Conservation (phyloP, 2,113 vertebrate species). For the Barbus barbus region DNA sequence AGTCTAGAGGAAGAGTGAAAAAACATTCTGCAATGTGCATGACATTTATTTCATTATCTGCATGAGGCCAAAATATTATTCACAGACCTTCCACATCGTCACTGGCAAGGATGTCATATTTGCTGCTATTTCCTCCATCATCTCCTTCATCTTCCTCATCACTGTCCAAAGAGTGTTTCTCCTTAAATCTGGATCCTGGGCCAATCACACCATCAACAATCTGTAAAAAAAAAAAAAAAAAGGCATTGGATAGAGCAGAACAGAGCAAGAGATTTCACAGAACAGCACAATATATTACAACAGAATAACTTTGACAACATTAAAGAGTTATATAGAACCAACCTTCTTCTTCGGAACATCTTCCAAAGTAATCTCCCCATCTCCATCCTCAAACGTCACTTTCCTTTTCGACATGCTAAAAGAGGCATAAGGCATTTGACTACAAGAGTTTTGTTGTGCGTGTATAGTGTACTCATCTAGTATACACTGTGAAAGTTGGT, state of each 20-base stretch:
- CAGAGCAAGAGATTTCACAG: background rate
- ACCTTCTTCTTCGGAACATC: conserved; percentile 83
- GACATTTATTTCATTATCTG: background rate
- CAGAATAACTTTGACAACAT: too few species aligned
- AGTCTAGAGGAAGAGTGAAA: background rate
- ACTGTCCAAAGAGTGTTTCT: conserved; percentile 91
- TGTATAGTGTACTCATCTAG: too few species aligned
- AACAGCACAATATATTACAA: too few species aligned
- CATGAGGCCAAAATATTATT: background rate
- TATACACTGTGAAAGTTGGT: too few species aligned
- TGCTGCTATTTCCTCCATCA: conserved; percentile 70
- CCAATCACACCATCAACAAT: conserved; percentile 77
- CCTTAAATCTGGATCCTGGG: conserved; percentile 90
- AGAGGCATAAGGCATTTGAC: background rate
- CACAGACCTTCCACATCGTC: conserved; percentile 87
- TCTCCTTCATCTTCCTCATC: conserved; percentile 87
- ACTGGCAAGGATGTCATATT: conserved; percentile 85
- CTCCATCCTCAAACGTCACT: conserved; percentile 85
- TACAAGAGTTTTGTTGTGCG: too few species aligned
- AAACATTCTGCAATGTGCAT: background rate
- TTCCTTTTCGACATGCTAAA: conserved; percentile 85
- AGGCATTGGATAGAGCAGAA: background rate
- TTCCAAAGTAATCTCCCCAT: conserved; percentile 75
- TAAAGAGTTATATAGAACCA: background rate
- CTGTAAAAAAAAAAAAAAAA: too few species aligned